Evolutionary conservation across 2,113 vertebrate species (phyloP).

Genomic region (Peromyscus californicus): DNA sequence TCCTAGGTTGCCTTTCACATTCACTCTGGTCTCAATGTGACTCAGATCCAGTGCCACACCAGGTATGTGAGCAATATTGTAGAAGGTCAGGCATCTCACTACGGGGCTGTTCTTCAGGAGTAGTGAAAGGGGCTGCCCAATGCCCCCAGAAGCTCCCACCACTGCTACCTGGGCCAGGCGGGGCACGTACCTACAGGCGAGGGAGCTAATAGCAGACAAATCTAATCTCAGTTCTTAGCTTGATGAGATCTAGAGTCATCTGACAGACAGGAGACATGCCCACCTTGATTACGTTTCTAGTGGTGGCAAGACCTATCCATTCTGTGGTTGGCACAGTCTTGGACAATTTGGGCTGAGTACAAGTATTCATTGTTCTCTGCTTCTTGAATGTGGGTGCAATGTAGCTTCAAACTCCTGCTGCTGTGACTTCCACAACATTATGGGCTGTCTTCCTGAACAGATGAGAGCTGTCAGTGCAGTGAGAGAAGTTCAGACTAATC

Average conservation of each 20-base stretch:
- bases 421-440: background rate
- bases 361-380: background rate
- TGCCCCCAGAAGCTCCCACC: no score
- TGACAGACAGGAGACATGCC: background rate
- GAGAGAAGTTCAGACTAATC: slow-evolving; percentile 40
- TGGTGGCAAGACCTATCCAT: background rate
- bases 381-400: background rate
- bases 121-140: no score
- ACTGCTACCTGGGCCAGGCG: no score
- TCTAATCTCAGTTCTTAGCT: background rate
- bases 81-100: no score
- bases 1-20: slow-evolving; percentile 91
- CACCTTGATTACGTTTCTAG: background rate
- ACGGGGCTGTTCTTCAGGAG: no score
- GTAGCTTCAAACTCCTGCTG: background rate
- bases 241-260: background rate
- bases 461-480: background rate
- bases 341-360: background rate
- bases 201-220: no score
- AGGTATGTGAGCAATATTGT: no score
- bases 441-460: no score
- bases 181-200: no score
- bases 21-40: no score
- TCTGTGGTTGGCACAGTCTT: background rate
- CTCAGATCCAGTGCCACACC: no score